Evolutionary conservation across 2,113 vertebrate genomes (phyloP), one percentile per base, ranked within the genome.

Genomic region (Eleginops maclovinus): DNA sequence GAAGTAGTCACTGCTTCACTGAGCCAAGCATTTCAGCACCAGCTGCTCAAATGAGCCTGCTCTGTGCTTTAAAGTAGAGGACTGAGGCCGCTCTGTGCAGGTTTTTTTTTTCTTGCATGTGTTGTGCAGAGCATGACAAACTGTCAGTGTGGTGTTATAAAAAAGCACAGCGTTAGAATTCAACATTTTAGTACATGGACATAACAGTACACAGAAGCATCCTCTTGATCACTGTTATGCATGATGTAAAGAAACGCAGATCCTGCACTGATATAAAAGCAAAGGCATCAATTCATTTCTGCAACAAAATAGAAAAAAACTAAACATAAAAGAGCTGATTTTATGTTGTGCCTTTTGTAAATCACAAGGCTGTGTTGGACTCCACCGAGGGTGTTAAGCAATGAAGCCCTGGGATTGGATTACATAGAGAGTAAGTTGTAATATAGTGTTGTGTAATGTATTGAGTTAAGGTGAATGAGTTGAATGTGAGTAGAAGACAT

Each of bases 1-100:
- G 71, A 55, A 79, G 44, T 46, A 67, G 84, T 41, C 47, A 13
- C 41, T 58, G 87, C 75, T 73, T 71, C 72, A 75, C 54, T 60
- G 79, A 82, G 10, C 72, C 79, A 82, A 82, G 65, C 43, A 54
- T 76, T 76, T 79, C 43, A 65, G 61, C 64, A 58, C 36, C 69
- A 78, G 49, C 76, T 68, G 64, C 75, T 79, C 28, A 82, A 81
- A 88, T 73, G 54, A 75, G 72, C 55, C 60, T 19, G 70, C 43
- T 72, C 70, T 31, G 24, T 64, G 63, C 77, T 79, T 81, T 67
- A 69, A 82, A 79, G 43, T 5, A 44, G 40, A n/a, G 44, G 53
- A 51, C 58, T 41, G 65, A 53, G 22, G 46, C 46, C 17, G 26
- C 28, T 16, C 22, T 9, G 4, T n/a, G 67, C 51, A 16, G 24